These are phyloP conservation scores for Pygoscelis adeliae DNA, from an alignment of 2,113 vertebrate genomes.

Conservation along the genomic window DNA sequence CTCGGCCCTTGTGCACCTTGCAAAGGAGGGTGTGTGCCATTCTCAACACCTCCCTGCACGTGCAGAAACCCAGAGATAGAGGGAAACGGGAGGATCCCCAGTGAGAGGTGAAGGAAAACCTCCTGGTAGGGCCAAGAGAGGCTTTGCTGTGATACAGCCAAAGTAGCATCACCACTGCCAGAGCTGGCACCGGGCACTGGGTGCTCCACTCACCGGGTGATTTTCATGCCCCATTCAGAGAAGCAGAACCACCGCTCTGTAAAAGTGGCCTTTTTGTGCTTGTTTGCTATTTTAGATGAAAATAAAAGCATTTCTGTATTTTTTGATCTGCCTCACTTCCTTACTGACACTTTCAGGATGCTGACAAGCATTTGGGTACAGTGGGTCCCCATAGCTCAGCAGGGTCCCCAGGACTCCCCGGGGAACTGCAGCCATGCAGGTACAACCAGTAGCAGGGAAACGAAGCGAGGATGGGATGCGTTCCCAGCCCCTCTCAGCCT, in stretches of 20 bases:
- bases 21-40: neutral
- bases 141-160: neutral
- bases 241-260: neutral
- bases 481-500: neutral
- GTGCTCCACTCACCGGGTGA: neutral
- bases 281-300: constrained; percentile 4
- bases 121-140: neutral
- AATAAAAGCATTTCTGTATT: constrained; percentile 17
- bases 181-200: neutral
- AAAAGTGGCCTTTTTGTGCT: neutral
- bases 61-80: neutral
- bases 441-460: neutral
- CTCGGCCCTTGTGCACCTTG: neutral
- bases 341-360: neutral
- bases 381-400: neutral
- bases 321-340: neutral
- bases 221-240: neutral
- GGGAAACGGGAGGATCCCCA: neutral
- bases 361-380: neutral
- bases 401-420: neutral
- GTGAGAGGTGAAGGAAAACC: neutral
- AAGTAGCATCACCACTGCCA: neutral
- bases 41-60: fast-evolving
- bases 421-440: neutral
- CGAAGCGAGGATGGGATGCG: neutral